Conservation (phyloP, 1,140 invertebrate species). For the Orchesella cincta region DNA sequence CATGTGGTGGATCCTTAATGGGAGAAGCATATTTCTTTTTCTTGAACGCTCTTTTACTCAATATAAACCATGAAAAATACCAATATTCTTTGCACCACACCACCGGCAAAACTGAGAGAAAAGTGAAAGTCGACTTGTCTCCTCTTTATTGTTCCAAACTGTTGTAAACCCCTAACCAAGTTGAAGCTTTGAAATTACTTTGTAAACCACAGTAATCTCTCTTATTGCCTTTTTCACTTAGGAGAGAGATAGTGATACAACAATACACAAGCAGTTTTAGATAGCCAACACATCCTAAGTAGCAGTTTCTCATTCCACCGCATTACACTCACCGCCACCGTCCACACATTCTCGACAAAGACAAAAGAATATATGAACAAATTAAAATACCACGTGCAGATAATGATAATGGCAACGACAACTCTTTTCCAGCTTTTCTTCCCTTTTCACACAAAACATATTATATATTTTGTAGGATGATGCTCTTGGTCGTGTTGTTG, state of each 20-base stretch:
- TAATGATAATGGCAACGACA: constrained; percentile 41
- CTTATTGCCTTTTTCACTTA: constrained; percentile 28
- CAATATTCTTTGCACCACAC: too few species aligned
- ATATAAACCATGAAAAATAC: too few species aligned
- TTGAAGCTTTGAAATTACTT: constrained; percentile 21
- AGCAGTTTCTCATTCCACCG: background rate
- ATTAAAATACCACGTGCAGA: constrained; percentile 44
- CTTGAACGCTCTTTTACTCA: background rate
- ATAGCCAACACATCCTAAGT: background rate
- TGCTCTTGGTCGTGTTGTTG: too few species aligned
- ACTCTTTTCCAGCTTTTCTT: background rate
- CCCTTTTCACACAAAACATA: background rate
- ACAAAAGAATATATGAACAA: constrained; percentile 34
- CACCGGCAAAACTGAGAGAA: too few species aligned
- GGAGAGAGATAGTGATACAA: background rate
- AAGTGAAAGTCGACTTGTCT: too few species aligned
- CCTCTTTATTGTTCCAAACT: too few species aligned
- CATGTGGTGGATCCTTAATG: too few species aligned
- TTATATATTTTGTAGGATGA: too few species aligned
- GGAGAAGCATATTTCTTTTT: background rate
- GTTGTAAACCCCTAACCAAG: background rate
- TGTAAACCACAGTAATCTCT: constrained; percentile 17
- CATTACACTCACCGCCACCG: background rate
- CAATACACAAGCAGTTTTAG: background rate
- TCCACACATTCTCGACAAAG: background rate